A percentile compares a stretch with the other conserved stretches of the same genome.
These are phyloP conservation scores for Pocota personata DNA, from an alignment of 2,888 invertebrate species.

Conservation along the genomic window DNA sequence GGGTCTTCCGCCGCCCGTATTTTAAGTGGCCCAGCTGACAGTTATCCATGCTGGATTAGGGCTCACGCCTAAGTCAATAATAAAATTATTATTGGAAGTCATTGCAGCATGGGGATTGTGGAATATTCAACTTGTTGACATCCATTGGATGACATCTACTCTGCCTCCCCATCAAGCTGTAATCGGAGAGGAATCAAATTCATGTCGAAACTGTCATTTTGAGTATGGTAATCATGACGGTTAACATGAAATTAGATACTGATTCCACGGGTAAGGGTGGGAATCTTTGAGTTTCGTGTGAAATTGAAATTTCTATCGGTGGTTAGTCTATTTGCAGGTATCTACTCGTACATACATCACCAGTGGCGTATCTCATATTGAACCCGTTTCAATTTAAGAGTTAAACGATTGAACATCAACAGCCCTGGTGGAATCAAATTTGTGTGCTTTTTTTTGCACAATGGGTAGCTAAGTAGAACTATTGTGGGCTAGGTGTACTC, in stretches of 20 bases:
- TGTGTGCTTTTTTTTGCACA: no score
- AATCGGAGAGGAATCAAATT: slow-evolving; percentile 38
- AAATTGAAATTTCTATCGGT: neutral
- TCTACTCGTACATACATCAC: no score
- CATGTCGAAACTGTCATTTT: slow-evolving; percentile 59
- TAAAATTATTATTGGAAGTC: slow-evolving; percentile 60
- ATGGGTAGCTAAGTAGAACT: no score
- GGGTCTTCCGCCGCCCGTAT: neutral
- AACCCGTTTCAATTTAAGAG: no score
- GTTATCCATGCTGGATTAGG: slow-evolving; percentile 60
- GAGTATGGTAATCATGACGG: slow-evolving; percentile 56
- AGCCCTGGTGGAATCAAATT: no score
- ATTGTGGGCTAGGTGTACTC: no score
- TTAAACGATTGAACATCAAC: no score
- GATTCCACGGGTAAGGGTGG: slow-evolving; percentile 15
- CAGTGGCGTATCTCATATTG: no score
- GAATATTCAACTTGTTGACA: slow-evolving; percentile 54
- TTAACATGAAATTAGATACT: slow-evolving; percentile 25
- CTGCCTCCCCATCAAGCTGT: slow-evolving; percentile 9
- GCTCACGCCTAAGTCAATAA: slow-evolving; percentile 68
- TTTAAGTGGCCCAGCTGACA: slow-evolving; percentile 48
- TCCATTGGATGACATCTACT: slow-evolving; percentile 49
- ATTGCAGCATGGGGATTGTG: slow-evolving; percentile 35
- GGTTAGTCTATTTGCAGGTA: no score
- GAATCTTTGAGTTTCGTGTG: neutral